These are phyloP conservation scores for Tursiops truncatus DNA, from an alignment of 2,113 vertebrate species.

Conservation along the genomic window DNA sequence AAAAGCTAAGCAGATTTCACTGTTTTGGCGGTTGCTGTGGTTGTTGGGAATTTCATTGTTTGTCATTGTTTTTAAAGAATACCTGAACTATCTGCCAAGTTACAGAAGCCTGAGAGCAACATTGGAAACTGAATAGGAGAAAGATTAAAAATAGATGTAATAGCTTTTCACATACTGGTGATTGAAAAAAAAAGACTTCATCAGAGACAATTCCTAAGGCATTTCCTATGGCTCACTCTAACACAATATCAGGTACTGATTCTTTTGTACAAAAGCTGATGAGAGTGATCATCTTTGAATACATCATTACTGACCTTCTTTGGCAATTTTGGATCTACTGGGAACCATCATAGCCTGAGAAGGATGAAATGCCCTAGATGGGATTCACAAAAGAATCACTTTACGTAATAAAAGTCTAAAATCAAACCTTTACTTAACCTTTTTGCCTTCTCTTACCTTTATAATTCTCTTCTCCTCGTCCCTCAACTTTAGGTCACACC, in stretches of 20 bases:
- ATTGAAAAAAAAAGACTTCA: not conserved
- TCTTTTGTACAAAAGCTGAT: not conserved
- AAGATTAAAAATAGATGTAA: constrained; percentile 6
- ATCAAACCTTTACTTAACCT: not conserved
- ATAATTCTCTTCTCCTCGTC: not conserved
- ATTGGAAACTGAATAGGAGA: not conserved
- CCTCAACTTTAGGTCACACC: not conserved
- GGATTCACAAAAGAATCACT: not conserved
- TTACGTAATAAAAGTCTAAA: constrained; percentile 3
- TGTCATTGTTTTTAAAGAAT: constrained; percentile 7
- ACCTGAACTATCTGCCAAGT: not conserved
- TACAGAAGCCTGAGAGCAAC: not conserved
- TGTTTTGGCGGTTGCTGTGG: not conserved
- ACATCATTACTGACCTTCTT: not conserved
- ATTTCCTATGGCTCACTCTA: not conserved
- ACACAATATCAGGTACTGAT: not conserved
- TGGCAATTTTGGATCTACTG: not conserved
- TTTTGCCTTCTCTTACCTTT: constrained; percentile 28
- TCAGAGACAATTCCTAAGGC: not conserved
- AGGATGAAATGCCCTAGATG: not conserved
- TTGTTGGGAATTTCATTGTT: not conserved
- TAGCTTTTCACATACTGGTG: not conserved
- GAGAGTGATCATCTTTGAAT: not conserved
- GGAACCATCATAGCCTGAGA: not conserved
- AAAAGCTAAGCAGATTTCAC: not conserved